A percentile compares a stretch with the other conserved stretches of the same genome.
Conservation (phyloP, 2,888 invertebrate species). For the Luperina testacea region DNA sequence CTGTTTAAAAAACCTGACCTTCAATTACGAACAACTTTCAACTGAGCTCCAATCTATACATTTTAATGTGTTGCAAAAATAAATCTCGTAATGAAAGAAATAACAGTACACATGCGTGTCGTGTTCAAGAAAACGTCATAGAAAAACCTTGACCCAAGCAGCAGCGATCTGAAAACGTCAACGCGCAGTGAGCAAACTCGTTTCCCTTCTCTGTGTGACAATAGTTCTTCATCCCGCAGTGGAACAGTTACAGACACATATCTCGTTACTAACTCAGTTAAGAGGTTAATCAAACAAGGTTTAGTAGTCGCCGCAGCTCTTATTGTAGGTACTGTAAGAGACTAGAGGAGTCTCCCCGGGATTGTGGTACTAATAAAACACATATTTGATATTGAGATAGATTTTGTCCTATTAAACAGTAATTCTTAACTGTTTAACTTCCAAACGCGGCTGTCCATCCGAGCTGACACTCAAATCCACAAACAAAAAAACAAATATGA, state of each 20-base stretch:
- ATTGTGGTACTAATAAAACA: background rate
- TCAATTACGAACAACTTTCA: too few relatives aligned
- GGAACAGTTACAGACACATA: background rate
- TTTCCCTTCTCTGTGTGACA: background rate
- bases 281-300: background rate
- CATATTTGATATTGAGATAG: background rate
- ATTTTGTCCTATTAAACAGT: background rate
- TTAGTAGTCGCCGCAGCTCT: background rate
- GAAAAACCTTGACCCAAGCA: background rate
- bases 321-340: background rate
- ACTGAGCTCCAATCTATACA: background rate
- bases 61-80: background rate
- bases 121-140: background rate
- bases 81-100: slow-evolving; percentile 20
- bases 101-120: background rate
- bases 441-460: background rate
- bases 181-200: too few relatives aligned
- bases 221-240: background rate
- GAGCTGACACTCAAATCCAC: background rate
- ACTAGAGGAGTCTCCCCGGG: background rate
- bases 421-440: background rate
- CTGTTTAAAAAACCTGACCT: too few relatives aligned
- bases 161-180: background rate
- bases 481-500: background rate
- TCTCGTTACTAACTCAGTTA: background rate